Base-by-base conservation (phyloP, 2,888 invertebrate genomes). In the Enchytraeus crypticus region DNA sequence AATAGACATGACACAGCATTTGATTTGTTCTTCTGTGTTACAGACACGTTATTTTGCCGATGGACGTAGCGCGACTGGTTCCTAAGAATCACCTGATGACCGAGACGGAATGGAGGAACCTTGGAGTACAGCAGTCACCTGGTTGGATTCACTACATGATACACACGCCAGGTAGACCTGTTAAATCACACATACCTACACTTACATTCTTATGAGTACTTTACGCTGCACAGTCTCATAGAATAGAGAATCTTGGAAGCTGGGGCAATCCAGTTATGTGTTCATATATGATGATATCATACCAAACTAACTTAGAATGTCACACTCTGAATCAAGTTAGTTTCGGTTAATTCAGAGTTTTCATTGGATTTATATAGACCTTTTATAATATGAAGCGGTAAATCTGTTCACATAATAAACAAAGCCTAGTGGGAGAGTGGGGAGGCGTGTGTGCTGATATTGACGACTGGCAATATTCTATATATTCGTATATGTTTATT, bases 101-200 rank as follows among this genome's bases (percentile, higher is more conserved):
- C 0, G 96, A 96, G 79, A 82, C 85, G 53, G 95, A 96, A 81
- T 96, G 96, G 96, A 84, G 96, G 73, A 83, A 86, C 60, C 87
- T 96, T 66, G 96, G 96, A 0, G 92, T 96, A 0, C 92, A 93
- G 79, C 96, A 96, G 79, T 92, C 92, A 72, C 88, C 89, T 71
- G 95, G 95, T 56, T 96, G 96, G 96, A 85, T 91, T 18, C 95
- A 96, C 80, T 96, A 95, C 72, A 93, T 96, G 93, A 88, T 87
- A 67, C 95, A 96, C 79, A 85, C 88, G 73, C 96, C 96, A 76
- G 91, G 69, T 69, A 60, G 46, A 45, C 29, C 5, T 51, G 21
- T 51, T n/a, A 26, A 14, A 23, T 23, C 53, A 54, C 53, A 57
- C 26, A 53, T 54, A 30, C 26, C 5, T 57, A 54, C 5, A 23